Evolutionary conservation across 2,888 invertebrate species (phyloP).

Genomic region (Onchidella celtica): DNA sequence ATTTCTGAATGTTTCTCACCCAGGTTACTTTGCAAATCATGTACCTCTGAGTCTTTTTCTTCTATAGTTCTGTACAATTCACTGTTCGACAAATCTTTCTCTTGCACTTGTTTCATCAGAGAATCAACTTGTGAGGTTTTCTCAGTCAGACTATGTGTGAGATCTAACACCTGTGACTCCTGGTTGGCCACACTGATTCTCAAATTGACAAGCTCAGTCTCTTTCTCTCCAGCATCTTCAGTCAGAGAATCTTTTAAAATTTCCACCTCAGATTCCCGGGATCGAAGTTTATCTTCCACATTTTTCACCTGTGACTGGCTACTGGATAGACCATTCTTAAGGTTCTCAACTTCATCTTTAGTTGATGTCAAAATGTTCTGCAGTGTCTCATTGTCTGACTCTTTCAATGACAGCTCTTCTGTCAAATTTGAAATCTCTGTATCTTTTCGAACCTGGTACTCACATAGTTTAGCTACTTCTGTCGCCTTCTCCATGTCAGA

Average conservation of each 20-base stretch:
- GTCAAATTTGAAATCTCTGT: slow-evolving; percentile 60
- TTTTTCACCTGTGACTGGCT: background rate
- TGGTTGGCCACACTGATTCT: no score
- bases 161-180: slow-evolving; percentile 15
- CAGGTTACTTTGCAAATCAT: slow-evolving; percentile 27
- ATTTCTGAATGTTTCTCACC: slow-evolving; percentile 49
- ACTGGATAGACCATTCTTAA: slow-evolving; percentile 23
- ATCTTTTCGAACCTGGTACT: slow-evolving; percentile 49
- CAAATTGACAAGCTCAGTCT: background rate
- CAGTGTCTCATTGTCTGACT: slow-evolving; percentile 55
- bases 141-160: no score
- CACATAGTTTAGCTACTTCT: background rate
- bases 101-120: no score
- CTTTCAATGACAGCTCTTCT: slow-evolving; percentile 53
- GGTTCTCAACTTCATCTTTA: slow-evolving; percentile 37
- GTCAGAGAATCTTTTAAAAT: slow-evolving; percentile 4
- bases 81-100: no score
- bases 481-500: slow-evolving; percentile 5
- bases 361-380: slow-evolving; percentile 8
- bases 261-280: slow-evolving; percentile 17
- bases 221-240: background rate
- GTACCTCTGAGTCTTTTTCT: slow-evolving; percentile 49
- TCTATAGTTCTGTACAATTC: no score
- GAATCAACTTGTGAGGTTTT: no score
- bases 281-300: slow-evolving; percentile 3